Evolutionary conservation across 2,888 invertebrate genomes (phyloP).

Genomic region (Dinocampus coccinellae): DNA sequence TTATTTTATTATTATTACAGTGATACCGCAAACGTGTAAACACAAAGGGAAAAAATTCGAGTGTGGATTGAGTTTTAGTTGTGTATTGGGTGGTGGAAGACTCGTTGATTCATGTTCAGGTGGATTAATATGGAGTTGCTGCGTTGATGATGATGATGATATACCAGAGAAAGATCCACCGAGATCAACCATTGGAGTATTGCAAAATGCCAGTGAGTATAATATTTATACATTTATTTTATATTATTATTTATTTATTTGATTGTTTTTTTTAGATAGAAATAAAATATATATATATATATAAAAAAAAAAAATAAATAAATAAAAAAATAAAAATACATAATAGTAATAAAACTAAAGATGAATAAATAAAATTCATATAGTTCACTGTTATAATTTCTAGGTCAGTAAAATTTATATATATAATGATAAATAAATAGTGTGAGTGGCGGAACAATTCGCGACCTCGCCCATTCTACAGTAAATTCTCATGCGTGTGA

Average conservation of each 20-base stretch:
- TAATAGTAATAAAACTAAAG: no score
- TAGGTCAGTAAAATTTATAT: neutral
- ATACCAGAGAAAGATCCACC: conserved; percentile 67
- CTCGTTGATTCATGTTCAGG: conserved; percentile 93
- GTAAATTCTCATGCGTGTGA: neutral
- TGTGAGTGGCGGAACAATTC: neutral
- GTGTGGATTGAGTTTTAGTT: conserved; percentile 91
- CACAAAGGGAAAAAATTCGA: conserved; percentile 89
- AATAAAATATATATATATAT: no score
- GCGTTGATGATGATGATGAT: conserved; percentile 80
- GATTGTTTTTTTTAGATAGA: no score
- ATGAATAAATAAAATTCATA: no score
- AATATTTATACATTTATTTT: neutral
- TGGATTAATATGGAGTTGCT: conserved; percentile 95
- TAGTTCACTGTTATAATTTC: neutral
- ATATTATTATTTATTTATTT: no score
- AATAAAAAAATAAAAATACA: no score
- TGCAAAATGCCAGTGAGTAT: conserved; percentile 90
- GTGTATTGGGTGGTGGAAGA: conserved; percentile 88
- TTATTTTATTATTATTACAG: conserved; percentile 71
- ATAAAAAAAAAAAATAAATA: no score
- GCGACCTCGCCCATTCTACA: neutral
- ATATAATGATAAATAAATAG: neutral
- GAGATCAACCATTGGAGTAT: conserved; percentile 69
- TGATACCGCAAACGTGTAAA: conserved; percentile 90